Percentiles rank a stretch among this genome's conserved stretches.
Evolutionary conservation across 2,113 vertebrate species (phyloP).

Genomic region (Melanotaenia duboulayi): DNA sequence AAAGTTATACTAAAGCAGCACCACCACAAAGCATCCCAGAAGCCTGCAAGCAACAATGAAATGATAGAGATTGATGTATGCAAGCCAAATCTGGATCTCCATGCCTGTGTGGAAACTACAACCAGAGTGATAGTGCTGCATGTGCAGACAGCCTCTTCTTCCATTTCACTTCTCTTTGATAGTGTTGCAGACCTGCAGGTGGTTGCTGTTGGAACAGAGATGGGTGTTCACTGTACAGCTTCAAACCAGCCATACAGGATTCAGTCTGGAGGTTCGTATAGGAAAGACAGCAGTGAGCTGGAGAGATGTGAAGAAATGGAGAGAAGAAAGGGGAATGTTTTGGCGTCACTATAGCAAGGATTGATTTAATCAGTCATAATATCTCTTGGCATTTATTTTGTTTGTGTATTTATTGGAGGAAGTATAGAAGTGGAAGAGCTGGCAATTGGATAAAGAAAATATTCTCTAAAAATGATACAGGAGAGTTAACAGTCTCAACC

Average conservation of each 20-base stretch:
- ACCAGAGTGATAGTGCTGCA: slow-evolving; percentile 36
- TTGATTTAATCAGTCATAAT: slow-evolving; percentile 61
- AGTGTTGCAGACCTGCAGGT: slow-evolving; percentile 40
- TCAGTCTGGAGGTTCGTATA: slow-evolving; percentile 20
- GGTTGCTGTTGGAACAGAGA: slow-evolving; percentile 38
- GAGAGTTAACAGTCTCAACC: slow-evolving; percentile 22
- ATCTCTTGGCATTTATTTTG: slow-evolving; percentile 19
- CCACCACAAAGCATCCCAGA: slow-evolving; percentile 14
- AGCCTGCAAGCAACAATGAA: slow-evolving; percentile 34
- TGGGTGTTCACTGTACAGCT: slow-evolving; percentile 40
- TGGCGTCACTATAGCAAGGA: slow-evolving; percentile 24
- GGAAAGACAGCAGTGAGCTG: slow-evolving; percentile 10
- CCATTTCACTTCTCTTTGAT: slow-evolving; percentile 45
- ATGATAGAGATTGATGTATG: slow-evolving; percentile 36
- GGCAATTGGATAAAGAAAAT: slow-evolving; percentile 15
- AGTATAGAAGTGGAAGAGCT: slow-evolving; percentile 5
- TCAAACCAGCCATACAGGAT: slow-evolving; percentile 23
- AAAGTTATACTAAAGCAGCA: slow-evolving; percentile 24
- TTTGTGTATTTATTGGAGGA: not conserved
- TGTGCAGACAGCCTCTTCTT: slow-evolving; percentile 27
- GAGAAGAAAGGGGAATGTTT: not conserved
- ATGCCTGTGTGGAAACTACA: slow-evolving; percentile 46
- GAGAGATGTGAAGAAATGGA: slow-evolving; percentile 7
- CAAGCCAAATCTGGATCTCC: slow-evolving; percentile 42
- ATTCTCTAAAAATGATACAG: slow-evolving; percentile 32